Conservation (phyloP, 2,797 vertebrate species). For the Onychomys arenicola region DNA sequence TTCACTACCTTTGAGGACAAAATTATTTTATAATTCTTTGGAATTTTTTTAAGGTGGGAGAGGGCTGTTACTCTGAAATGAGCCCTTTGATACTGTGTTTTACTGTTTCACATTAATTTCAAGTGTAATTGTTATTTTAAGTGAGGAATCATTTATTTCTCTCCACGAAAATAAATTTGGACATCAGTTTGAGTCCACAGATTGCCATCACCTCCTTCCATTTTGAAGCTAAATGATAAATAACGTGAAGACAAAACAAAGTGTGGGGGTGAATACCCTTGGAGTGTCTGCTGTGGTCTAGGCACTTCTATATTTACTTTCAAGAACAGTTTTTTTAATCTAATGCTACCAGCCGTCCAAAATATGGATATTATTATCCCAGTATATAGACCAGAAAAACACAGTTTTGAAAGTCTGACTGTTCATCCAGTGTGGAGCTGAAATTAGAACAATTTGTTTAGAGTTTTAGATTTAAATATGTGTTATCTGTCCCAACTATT, state of each 20-base stretch:
- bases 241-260: background rate
- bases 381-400: slow-evolving; percentile 16
- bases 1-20: background rate
- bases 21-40: background rate
- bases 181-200: background rate
- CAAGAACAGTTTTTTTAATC: background rate
- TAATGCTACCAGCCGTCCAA: background rate
- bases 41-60: background rate
- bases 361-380: background rate
- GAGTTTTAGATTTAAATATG: slow-evolving; percentile 1
- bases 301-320: background rate
- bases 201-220: background rate
- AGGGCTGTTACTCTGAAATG: background rate
- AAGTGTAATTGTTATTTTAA: background rate
- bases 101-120: slow-evolving; percentile 24
- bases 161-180: background rate
- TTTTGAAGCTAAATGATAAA: background rate
- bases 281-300: background rate
- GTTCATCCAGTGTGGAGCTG: background rate
- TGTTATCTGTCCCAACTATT: background rate
- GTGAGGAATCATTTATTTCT: background rate
- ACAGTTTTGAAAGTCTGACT: background rate
- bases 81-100: background rate
- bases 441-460: slow-evolving; percentile 35
- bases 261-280: too few relatives aligned